A percentile compares a stretch with the other conserved stretches of the same genome.
phyloP scores from a whole-genome alignment of 2,888 invertebrate genomes.

The Lissonota sp. region DNA sequence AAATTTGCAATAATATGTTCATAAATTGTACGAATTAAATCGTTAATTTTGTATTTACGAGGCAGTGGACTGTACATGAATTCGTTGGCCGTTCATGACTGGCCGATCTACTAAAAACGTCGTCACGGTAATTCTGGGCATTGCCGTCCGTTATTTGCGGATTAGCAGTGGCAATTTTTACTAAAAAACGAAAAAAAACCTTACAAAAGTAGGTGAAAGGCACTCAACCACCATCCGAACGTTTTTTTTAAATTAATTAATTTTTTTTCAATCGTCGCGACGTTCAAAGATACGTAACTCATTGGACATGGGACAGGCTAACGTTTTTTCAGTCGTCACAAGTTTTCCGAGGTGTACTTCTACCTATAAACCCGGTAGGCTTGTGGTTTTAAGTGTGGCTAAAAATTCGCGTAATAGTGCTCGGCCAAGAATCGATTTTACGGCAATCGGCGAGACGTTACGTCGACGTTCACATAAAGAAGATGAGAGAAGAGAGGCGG shows the following conservation, averaged over 20 bases:
- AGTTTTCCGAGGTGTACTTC: conserved; percentile 1
- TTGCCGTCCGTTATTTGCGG: background rate
- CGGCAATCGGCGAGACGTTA: conserved; percentile 64
- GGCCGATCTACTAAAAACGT: conserved; percentile 8
- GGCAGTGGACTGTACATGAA: background rate
- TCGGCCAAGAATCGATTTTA: conserved; percentile 73
- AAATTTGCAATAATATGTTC: too few relatives aligned
- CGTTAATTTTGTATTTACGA: background rate
- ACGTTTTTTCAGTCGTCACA: conserved; percentile 59
- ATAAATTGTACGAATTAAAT: too few relatives aligned
- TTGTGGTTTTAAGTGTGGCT: too few relatives aligned
- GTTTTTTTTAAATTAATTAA: background rate
- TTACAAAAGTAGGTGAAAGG: background rate
- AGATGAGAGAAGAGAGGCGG: background rate
- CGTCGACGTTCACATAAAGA: conserved; percentile 31
- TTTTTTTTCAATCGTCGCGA: too few relatives aligned
- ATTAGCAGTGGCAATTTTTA: conserved; percentile 3
- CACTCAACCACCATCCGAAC: background rate
- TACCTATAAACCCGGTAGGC: background rate
- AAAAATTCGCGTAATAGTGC: conserved; percentile 46
- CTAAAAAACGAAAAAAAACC: background rate
- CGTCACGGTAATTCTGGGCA: background rate
- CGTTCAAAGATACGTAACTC: conserved; percentile 21
- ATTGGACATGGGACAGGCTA: conserved; percentile 43
- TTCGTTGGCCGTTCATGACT: background rate